Evolutionary conservation across 2,797 vertebrate genomes (phyloP).

Genomic region (Saguinus oedipus): DNA sequence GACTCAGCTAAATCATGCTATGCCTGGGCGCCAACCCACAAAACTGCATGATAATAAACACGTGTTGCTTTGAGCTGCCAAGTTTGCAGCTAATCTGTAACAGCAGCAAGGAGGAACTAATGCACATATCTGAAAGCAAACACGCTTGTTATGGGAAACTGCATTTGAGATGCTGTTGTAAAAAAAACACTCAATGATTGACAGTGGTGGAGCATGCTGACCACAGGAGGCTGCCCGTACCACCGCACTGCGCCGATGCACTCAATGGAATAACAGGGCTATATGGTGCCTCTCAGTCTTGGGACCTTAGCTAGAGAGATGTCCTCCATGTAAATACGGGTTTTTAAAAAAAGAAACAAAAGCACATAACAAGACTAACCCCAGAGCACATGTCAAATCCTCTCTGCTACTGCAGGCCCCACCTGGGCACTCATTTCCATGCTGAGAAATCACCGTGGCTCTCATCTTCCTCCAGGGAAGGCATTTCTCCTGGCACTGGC

Average conservation of each 20-base stretch:
- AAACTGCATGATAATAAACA: rapidly evolving
- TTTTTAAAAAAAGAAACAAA: not conserved
- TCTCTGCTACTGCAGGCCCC: not conserved
- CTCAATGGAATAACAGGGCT: not conserved
- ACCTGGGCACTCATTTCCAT: not conserved
- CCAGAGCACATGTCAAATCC: not conserved
- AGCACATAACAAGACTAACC: not conserved
- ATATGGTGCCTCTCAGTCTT: not conserved
- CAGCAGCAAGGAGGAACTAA: not conserved
- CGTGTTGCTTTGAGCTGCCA: not conserved
- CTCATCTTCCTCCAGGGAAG: not conserved
- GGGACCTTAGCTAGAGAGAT: not conserved
- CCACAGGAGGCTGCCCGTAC: no score
- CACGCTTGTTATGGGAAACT: not conserved
- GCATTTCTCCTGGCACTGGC: no score
- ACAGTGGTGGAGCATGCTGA: not conserved
- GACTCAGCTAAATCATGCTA: not conserved
- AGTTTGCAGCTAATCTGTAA: not conserved
- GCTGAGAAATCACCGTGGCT: not conserved
- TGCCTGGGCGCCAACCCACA: no score
- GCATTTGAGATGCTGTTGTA: not conserved
- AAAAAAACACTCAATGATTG: not conserved
- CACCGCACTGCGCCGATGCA: not conserved
- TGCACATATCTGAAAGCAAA: not conserved
- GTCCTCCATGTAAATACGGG: rapidly evolving